Conservation (phyloP, 2,797 vertebrate species). For the Morus bassanus region DNA sequence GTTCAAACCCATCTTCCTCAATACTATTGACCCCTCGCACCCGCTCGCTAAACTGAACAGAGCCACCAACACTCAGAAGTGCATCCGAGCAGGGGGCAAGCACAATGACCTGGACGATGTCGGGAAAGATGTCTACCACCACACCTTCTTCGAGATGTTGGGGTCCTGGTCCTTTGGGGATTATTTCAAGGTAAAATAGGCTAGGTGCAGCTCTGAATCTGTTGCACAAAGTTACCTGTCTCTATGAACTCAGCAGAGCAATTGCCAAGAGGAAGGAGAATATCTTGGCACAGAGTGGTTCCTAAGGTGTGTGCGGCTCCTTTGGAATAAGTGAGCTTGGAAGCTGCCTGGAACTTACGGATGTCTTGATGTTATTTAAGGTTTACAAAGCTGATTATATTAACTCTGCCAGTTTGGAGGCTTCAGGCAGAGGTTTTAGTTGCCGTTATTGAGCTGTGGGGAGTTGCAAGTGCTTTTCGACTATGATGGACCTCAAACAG, state of each 20-base stretch:
- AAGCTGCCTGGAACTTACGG: neutral
- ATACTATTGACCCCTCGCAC: constrained; percentile 96
- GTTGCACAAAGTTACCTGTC: fast-evolving
- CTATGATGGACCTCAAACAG: neutral
- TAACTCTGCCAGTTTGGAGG: neutral
- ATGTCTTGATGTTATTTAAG: neutral
- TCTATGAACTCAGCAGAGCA: neutral
- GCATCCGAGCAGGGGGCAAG: constrained; percentile 96
- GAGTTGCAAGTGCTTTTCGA: neutral
- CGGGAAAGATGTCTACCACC: constrained; percentile 98
- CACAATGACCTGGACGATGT: constrained; percentile 98
- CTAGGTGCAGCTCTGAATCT: neutral
- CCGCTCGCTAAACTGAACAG: constrained; percentile 91
- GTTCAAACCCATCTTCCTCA: constrained; percentile 99
- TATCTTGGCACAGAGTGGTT: neutral
- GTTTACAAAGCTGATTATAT: neutral
- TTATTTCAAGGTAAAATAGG: constrained; percentile 91
- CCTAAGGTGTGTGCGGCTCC: neutral
- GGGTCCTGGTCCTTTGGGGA: constrained; percentile 99
- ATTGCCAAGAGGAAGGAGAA: neutral
- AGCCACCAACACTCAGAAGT: constrained; percentile 97
- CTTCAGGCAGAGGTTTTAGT: neutral
- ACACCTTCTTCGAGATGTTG: constrained; percentile 99
- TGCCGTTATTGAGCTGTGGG: neutral
- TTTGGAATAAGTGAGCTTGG: neutral